Conservation (phyloP, 2,888 invertebrate species). For the Malacosoma neustria region DNA sequence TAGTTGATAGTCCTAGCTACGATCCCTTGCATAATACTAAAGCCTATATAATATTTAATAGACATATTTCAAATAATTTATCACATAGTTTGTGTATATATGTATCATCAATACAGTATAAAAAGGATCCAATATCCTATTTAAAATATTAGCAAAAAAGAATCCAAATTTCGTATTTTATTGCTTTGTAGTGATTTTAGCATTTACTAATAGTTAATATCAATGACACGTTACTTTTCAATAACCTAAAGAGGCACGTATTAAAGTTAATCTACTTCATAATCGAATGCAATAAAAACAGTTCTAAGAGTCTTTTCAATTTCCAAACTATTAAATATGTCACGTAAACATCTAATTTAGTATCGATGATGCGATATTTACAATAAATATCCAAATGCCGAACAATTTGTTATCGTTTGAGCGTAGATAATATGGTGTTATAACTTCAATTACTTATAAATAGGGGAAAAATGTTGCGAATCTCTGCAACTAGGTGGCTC, state of each 20-base stretch:
- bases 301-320: neutral
- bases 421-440: conserved; percentile 15
- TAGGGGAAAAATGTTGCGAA: conserved; percentile 31
- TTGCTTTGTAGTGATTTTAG: neutral
- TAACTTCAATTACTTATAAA: conserved; percentile 14
- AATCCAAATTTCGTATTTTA: neutral
- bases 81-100: too few relatives aligned
- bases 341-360: conserved; percentile 19
- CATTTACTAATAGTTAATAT: neutral
- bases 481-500: conserved; percentile 38
- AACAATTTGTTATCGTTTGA: conserved; percentile 15
- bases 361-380: conserved; percentile 11
- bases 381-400: conserved; percentile 14
- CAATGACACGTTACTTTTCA: neutral
- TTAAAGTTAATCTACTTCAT: neutral
- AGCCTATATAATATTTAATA: too few relatives aligned
- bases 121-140: too few relatives aligned
- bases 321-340: conserved; percentile 6
- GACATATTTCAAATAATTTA: too few relatives aligned
- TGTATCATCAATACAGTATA: too few relatives aligned
- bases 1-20: too few relatives aligned
- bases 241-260: neutral
- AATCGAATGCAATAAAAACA: conserved; percentile 1
- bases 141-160: too few relatives aligned
- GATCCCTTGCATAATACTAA: too few relatives aligned